Conservation (phyloP, 2,797 vertebrate genomes). For the Falco columbarius region DNA sequence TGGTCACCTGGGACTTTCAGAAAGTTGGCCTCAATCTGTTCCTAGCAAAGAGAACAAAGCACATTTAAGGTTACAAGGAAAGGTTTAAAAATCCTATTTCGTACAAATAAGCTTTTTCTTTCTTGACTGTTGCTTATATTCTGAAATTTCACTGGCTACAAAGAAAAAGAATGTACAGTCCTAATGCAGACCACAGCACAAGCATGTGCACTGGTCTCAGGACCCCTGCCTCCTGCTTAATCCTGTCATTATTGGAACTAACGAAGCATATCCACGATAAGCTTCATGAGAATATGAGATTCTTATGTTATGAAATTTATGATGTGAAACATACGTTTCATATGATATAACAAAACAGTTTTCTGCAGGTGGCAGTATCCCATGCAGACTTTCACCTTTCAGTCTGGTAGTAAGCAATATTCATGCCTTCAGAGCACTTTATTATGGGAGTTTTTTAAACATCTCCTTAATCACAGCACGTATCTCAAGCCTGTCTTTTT, state of each 20-base stretch:
- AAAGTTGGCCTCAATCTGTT: not conserved
- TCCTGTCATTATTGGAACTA: rapidly evolving
- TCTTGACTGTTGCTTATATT: not conserved
- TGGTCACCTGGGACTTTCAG: not conserved
- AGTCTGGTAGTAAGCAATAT: not conserved
- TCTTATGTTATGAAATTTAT: not conserved
- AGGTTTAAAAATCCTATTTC: not conserved
- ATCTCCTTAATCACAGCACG: not conserved
- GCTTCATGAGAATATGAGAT: not conserved
- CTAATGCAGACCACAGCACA: not conserved
- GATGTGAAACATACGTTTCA: not conserved
- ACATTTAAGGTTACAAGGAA: not conserved
- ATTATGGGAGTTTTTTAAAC: not conserved
- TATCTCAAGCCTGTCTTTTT: not conserved
- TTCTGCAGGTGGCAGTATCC: not conserved
- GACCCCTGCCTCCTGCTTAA: not conserved
- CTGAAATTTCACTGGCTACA: not conserved
- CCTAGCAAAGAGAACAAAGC: not conserved
- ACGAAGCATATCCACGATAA: not conserved
- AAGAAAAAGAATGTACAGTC: not conserved
- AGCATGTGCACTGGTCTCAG: not conserved
- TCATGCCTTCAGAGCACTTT: not conserved
- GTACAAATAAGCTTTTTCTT: not conserved
- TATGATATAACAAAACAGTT: not conserved
- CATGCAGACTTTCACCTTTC: not conserved